Evolutionary conservation across 2,113 vertebrate genomes (phyloP), one percentile per base, ranked within the genome.

Genomic region (Scalopus aquaticus): DNA sequence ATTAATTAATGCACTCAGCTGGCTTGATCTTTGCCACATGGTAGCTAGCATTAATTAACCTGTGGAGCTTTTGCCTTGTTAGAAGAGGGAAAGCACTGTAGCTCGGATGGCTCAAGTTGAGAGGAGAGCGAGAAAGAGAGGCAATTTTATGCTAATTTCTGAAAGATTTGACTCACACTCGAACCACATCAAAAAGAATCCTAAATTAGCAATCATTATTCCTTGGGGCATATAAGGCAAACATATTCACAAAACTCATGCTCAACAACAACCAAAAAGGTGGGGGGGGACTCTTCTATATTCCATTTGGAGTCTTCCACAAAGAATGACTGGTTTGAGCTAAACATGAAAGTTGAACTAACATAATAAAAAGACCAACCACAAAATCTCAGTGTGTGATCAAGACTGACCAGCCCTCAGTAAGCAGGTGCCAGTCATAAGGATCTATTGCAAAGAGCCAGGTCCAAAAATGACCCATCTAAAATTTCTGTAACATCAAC

Each of bases 31-130:
- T 87, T 70, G 46, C 94, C 92, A 88, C 69, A 64, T n/a, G 72
- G 77, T 80, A 62, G 15, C n/a, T 85, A 69, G n/a, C 39, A 64
- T 74, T 94, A 49, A 89, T 88, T 83, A 94, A 91, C 49, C 94
- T 73, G 20, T 95, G 72, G 44, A 81, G 15, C 86, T 37, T 90
- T 74, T 90, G 37, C 49, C 80, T 89, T 58, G 15, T 91, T 88
- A 90, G 83, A 93, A 54, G n/a, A 70, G 44, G 72, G 93, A 94
- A 88, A 88, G 26, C 28, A 49, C 2, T 67, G 22, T 26, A 88
- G 11, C 51, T 13, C 22, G 13, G 58, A 65, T 24, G 54, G 73
- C 26, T 64, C 62, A 10, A 35, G 35, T 70, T 82, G 46, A 73
- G 72, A 70, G 19, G 5, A 51, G 62, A 42, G 26, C 39, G 39